Evolutionary conservation across 2,797 vertebrate genomes (phyloP).

Genomic region (Propithecus deckenii): DNA sequence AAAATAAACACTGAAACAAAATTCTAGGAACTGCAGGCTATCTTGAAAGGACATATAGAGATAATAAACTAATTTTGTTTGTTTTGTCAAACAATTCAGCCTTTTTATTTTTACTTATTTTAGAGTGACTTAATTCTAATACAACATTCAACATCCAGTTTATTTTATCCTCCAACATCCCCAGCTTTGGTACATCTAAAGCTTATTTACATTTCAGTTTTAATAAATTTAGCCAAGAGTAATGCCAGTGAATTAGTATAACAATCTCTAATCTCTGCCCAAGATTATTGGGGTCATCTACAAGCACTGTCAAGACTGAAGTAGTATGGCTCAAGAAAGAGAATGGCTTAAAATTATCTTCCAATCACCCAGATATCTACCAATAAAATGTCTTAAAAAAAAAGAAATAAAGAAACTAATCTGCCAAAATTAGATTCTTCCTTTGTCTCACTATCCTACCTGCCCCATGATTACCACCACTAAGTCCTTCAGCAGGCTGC

Average conservation of each 20-base stretch:
- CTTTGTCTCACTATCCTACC: neutral
- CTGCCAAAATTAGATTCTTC: neutral
- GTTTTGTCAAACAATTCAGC: neutral
- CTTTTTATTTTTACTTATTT: neutral
- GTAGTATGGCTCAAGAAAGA: neutral
- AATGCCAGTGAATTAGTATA: neutral
- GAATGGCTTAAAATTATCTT: constrained; percentile 3
- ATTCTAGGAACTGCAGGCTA: neutral
- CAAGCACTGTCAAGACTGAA: neutral
- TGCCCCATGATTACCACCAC: neutral
- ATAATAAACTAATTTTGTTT: neutral
- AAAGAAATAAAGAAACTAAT: neutral
- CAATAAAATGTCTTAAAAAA: neutral
- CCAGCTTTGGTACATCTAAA: neutral
- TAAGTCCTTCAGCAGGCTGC: neutral
- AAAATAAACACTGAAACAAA: constrained; percentile 10
- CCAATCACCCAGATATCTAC: neutral
- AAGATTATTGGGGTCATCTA: neutral
- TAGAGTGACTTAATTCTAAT: neutral
- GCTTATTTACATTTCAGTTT: constrained; percentile 13
- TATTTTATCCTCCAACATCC: neutral
- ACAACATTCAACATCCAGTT: neutral
- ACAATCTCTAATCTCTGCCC: neutral
- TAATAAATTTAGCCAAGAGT: neutral
- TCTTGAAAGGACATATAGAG: neutral